Percentiles rank a stretch among this genome's conserved stretches.
phyloP scores from a whole-genome alignment of 2,113 vertebrate genomes.

The Scophthalmus maximus region DNA sequence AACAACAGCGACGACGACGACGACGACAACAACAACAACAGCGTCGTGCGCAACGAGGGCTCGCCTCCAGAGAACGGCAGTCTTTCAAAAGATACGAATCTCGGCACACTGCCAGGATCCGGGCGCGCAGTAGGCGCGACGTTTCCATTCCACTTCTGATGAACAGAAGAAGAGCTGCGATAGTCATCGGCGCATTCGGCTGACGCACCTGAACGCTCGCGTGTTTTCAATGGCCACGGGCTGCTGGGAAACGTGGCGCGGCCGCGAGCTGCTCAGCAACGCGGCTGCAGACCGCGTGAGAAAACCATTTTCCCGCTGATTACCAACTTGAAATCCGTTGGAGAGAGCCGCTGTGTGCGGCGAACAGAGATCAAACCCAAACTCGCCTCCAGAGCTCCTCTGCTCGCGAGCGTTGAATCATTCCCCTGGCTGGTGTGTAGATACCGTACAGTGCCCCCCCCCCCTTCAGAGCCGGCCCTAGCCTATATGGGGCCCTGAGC shows the following conservation, averaged over 20 bases:
- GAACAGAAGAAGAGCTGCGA: not conserved
- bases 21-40: not conserved
- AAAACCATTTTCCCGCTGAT: constrained; percentile 62
- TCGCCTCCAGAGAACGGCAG: constrained; percentile 27
- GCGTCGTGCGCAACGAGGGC: constrained; percentile 14
- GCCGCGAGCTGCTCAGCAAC: constrained; percentile 9
- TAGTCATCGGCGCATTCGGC: not conserved
- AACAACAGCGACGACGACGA: too few species aligned
- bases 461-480: too few species aligned
- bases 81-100: constrained; percentile 7
- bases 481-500: too few species aligned
- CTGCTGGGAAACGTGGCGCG: constrained; percentile 9
- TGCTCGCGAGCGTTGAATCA: constrained; percentile 8
- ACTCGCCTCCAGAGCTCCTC: too few species aligned
- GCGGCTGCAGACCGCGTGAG: constrained; percentile 29
- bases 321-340: constrained; percentile 63
- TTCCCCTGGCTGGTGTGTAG: not conserved
- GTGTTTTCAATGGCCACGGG: constrained; percentile 55
- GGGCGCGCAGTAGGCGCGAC: not conserved
- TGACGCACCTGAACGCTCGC: not conserved
- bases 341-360: constrained; percentile 32
- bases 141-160: constrained; percentile 1
- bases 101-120: not conserved
- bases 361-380: constrained; percentile 61
- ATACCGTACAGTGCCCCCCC: not conserved